phyloP scores from a whole-genome alignment of 1,140 invertebrate species.

The Pseudomyrmex gracilis region DNA sequence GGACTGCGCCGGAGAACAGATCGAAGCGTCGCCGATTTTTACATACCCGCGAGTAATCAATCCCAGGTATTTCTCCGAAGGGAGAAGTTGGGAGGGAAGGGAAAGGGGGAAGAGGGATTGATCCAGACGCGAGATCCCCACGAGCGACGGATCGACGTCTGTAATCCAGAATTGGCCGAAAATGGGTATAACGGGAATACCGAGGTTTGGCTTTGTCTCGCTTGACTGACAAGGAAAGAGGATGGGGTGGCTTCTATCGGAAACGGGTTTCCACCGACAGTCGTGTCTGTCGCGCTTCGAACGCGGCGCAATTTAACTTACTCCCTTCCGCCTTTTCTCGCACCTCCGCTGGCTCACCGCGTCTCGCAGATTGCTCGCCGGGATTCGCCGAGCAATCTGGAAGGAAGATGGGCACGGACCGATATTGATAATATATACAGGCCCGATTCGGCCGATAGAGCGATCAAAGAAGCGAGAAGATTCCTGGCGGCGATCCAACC shows the following conservation, averaged over 20 bases:
- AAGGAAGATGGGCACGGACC: not conserved
- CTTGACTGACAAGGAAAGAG: constrained; percentile 60
- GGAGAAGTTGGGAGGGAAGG: not conserved
- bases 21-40: not conserved
- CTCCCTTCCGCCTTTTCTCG: constrained; percentile 20
- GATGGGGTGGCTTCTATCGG: constrained; percentile 75
- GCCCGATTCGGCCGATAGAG: constrained; percentile 45
- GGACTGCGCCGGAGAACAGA: not conserved
- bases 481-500: constrained; percentile 49
- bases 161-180: constrained; percentile 46
- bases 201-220: constrained; percentile 9
- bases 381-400: constrained; percentile 16
- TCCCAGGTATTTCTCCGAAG: constrained; percentile 32
- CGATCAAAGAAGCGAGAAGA: constrained; percentile 52
- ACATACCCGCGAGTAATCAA: constrained; percentile 46
- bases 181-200: constrained; percentile 35
- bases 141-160: not conserved
- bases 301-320: constrained; percentile 72
- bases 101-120: not conserved
- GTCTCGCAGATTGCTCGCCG: not conserved
- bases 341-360: constrained; percentile 9
- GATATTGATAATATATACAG: constrained; percentile 43
- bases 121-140: constrained; percentile 9
- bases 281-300: constrained; percentile 55
- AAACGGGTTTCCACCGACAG: constrained; percentile 74